Evolutionary conservation across 2,797 vertebrate species (phyloP), one percentile per base, ranked within the genome.

Genomic region (Darevskia mixta): DNA sequence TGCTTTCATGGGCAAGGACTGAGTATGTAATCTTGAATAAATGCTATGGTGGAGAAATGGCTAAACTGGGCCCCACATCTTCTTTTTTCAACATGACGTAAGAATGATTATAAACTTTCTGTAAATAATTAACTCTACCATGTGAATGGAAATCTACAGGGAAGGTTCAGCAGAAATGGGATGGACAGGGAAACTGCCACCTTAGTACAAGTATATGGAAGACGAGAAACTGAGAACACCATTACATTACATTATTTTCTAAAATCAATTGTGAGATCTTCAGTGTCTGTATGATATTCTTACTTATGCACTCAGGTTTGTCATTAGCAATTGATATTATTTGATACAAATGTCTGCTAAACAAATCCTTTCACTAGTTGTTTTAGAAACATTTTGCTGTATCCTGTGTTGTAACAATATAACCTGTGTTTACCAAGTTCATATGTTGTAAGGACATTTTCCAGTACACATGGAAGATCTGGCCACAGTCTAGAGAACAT

Each of bases 141-240:
- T 23, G 38, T 79, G 71, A 88, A 41, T 80, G 91, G 87, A 86
- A 89, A 75, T 67, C 83, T 69, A 45, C 13, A 86, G 43, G 45
- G 64, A 87, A 69, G 17, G 25, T 58, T 45, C 87, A 41, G 9
- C 82, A 79, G 9, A 86, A 75, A 90, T 90, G 9, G 23, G 43
- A 55, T 81, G 78, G 35, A 69, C 45, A 76, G 13, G 25, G 18
- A 23, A 23, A 35, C 9, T 55, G n/a, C 58, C 13, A 17, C 49
- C 0, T 38, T 88, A 77, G 35, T 77, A 58, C 29, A 81, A 35
- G n/a, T 81, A 13, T 25, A 75, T 75, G 75, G 49, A 71, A 73
- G 35, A 79, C 3, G 18, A 25, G n/a, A 77, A 85, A 67, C 32
- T 67, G 35, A 25, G 25, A 80, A 49, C 17, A 43, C 17, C 7